Evolutionary conservation across 30 jellyfish, hydroid and myxozoan species (phyloP).

Genomic region (Aurelia aurita complex sp. Pacific): DNA sequence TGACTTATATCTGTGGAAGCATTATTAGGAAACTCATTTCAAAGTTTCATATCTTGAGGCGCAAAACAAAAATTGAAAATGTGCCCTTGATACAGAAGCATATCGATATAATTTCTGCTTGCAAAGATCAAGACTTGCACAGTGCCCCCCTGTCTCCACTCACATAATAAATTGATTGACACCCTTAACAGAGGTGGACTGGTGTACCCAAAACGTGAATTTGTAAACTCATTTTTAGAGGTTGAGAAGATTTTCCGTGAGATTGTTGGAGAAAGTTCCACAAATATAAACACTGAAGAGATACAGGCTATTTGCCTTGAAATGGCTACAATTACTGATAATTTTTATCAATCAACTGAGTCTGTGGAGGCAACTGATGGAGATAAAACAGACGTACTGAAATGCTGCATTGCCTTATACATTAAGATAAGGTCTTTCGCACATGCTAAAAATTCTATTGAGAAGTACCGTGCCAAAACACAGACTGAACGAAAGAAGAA

Average conservation of each 20-base stretch:
- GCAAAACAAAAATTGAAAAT: too few relatives aligned
- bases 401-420: constrained; percentile 11
- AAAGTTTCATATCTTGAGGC: too few relatives aligned
- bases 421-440: constrained; percentile 6
- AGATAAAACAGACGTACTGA: neutral
- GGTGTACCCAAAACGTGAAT: neutral
- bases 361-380: neutral
- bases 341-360: neutral
- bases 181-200: constrained; percentile 21
- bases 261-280: neutral
- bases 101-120: too few relatives aligned
- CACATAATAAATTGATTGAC: neutral
- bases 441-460: constrained; percentile 20
- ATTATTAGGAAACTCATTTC: too few relatives aligned
- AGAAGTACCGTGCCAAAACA: neutral
- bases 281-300: neutral
- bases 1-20: too few relatives aligned
- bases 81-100: too few relatives aligned
- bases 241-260: constrained; percentile 2
- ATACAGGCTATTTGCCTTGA: neutral
- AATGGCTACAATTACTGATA: neutral
- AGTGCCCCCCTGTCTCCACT: neutral
- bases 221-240: neutral
- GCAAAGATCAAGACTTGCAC: too few relatives aligned
- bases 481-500: constrained; percentile 2